Conservation (phyloP, 2,797 vertebrate species). For the Urophycis tenuis region DNA sequence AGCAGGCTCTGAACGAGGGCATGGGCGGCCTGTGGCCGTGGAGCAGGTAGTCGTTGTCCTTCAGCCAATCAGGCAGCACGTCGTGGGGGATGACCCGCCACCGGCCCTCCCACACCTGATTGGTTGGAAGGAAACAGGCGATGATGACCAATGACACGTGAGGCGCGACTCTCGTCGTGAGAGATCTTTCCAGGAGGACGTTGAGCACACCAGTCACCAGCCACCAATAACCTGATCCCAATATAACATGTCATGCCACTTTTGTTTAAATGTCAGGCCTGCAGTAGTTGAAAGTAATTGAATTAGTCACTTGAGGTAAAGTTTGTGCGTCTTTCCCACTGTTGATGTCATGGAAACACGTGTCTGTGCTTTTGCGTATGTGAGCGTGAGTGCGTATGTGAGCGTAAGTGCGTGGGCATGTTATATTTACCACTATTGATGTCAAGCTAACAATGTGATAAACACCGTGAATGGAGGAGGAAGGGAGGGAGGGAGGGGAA, state of each 20-base stretch:
- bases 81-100: constrained; percentile 97
- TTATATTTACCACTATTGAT: constrained; percentile 11
- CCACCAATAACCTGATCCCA: no score
- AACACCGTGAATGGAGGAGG: no score
- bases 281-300: no score
- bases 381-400: constrained; percentile 12
- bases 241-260: no score
- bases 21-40: constrained; percentile 95
- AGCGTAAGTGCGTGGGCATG: constrained; percentile 13
- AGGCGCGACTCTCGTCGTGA: background rate
- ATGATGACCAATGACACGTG: no score
- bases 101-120: constrained; percentile 94
- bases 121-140: background rate
- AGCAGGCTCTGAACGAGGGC: constrained; percentile 97
- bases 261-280: no score
- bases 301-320: background rate
- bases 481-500: background rate
- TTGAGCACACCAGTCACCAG: no score
- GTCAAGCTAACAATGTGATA: constrained; percentile 16
- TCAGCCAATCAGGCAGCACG: constrained; percentile 95
- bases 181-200: background rate
- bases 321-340: background rate
- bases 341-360: background rate
- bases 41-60: constrained; percentile 97
- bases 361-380: constrained; percentile 12